Evolutionary conservation across 2,113 vertebrate species (phyloP).

Genomic region (Oceanodroma tethys): DNA sequence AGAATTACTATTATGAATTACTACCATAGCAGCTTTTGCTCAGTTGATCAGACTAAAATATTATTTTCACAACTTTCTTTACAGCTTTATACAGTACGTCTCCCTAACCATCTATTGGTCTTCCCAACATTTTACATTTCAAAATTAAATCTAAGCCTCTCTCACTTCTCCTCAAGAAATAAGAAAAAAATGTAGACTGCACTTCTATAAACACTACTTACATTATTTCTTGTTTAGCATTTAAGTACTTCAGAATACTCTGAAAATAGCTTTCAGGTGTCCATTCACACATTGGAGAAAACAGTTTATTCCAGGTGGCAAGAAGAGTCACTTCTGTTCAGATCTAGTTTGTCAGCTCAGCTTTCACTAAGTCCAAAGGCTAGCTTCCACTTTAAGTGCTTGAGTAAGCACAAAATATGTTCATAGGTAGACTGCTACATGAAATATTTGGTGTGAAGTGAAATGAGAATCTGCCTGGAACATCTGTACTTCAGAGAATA

Average conservation of each 20-base stretch:
- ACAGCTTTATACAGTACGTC: background rate
- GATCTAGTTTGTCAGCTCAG: background rate
- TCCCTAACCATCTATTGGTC: background rate
- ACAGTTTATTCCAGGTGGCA: background rate
- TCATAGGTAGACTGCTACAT: background rate
- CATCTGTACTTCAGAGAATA: background rate
- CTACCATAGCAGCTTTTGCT: background rate
- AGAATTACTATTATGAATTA: background rate
- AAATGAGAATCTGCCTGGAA: background rate
- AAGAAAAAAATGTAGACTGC: background rate
- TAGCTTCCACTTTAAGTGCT: background rate
- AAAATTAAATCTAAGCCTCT: background rate
- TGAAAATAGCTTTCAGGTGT: background rate
- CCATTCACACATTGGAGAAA: background rate
- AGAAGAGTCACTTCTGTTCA: background rate
- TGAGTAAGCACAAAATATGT: background rate
- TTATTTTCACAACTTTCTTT: background rate
- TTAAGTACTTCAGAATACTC: background rate
- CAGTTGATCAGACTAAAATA: background rate
- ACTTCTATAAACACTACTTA: background rate
- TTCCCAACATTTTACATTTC: background rate
- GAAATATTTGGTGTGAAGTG: background rate
- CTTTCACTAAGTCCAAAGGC: background rate
- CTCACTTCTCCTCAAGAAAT: background rate
- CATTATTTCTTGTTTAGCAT: background rate